phyloP scores from a whole-genome alignment of 2,113 vertebrate species.

The Podiceps cristatus region DNA sequence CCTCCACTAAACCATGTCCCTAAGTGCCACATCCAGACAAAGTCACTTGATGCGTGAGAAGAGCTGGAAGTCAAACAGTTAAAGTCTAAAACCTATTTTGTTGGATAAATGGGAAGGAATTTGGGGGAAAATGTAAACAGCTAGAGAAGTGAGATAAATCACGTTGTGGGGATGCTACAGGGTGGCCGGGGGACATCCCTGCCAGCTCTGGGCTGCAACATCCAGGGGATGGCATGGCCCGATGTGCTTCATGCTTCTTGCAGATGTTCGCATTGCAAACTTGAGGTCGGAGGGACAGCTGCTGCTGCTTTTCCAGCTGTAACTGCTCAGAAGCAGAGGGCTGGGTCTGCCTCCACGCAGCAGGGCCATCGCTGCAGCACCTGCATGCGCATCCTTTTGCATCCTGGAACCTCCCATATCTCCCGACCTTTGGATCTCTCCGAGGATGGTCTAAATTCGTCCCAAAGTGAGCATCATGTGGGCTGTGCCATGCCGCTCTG shows the following conservation, averaged over 20 bases:
- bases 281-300: accelerated
- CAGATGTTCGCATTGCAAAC: not conserved
- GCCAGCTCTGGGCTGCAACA: not conserved
- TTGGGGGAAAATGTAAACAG: not conserved
- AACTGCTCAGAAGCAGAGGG: accelerated
- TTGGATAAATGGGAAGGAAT: not conserved
- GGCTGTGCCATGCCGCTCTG: accelerated
- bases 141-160: not conserved
- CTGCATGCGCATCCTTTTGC: not conserved
- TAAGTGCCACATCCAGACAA: no score
- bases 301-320: accelerated
- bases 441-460: accelerated
- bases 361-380: accelerated
- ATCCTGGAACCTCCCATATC: accelerated
- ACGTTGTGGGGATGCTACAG: not conserved
- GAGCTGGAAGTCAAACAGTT: not conserved
- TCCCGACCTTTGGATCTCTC: accelerated
- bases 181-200: accelerated
- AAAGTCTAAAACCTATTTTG: not conserved
- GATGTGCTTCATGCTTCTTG: accelerated
- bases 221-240: not conserved
- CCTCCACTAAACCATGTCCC: no score
- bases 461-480: accelerated
- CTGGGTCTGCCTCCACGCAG: accelerated
- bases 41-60: not conserved